Percentiles rank a stretch among this genome's conserved stretches.
Evolutionary conservation across 2,888 invertebrate species (phyloP).

Genomic region (Agonum fuliginosum): DNA sequence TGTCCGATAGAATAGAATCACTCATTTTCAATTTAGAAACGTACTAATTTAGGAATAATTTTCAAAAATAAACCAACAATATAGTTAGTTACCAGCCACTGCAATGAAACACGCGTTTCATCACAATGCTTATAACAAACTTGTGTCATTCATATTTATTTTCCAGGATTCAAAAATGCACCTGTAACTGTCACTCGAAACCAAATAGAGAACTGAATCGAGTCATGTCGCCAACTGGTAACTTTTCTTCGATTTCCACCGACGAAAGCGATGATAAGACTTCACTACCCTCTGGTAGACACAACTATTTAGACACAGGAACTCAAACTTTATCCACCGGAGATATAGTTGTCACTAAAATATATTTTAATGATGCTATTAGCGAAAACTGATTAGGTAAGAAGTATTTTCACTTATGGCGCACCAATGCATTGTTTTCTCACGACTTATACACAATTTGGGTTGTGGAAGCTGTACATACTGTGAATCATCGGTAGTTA

Average conservation of each 20-base stretch:
- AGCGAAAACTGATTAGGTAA: slow-evolving; percentile 52
- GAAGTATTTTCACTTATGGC: slow-evolving; percentile 12
- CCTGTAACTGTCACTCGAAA: slow-evolving; percentile 46
- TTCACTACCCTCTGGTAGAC: slow-evolving; percentile 71
- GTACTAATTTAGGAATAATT: too few species aligned
- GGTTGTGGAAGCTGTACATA: background rate
- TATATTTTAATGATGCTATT: slow-evolving; percentile 73
- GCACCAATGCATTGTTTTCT: too few species aligned
- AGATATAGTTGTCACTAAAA: slow-evolving; percentile 93
- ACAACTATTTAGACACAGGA: slow-evolving; percentile 76
- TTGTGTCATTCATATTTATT: background rate
- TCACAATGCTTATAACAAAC: slow-evolving; percentile 4
- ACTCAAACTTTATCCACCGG: slow-evolving; percentile 94
- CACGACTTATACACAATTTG: background rate
- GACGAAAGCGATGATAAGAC: slow-evolving; percentile 67
- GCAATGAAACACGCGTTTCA: too few species aligned
- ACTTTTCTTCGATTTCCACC: slow-evolving; percentile 66
- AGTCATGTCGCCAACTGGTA: slow-evolving; percentile 69
- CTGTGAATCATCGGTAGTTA: background rate
- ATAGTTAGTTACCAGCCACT: too few species aligned
- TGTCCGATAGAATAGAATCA: too few species aligned
- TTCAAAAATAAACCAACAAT: too few species aligned
- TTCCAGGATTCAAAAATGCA: slow-evolving; percentile 52
- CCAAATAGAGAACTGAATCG: slow-evolving; percentile 61
- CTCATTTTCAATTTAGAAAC: too few species aligned